A percentile compares a stretch with the other conserved stretches of the same genome.
These are phyloP conservation scores for Pocillopora meandrina DNA, from an alignment of 92 coral and sea anemone genomes.

Conservation along the genomic window DNA sequence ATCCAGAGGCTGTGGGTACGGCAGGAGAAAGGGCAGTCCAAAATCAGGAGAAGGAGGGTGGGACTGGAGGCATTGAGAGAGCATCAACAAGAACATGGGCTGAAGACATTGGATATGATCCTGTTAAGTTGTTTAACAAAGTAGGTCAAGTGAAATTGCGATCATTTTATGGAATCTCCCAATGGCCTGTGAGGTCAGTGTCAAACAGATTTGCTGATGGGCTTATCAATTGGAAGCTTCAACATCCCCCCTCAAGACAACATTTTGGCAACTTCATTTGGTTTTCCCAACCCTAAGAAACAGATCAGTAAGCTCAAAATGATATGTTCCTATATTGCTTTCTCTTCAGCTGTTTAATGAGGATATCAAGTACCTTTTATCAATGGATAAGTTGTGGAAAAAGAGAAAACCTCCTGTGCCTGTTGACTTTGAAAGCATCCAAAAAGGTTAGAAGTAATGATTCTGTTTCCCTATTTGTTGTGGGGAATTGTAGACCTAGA, in stretches of 20 bases:
- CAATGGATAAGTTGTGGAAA: constrained; percentile 98
- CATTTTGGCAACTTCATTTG: no score
- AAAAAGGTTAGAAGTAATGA: constrained; percentile 33
- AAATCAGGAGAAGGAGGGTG: constrained; percentile 58
- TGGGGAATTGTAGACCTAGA: no score
- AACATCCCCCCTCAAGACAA: no score
- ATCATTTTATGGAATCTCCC: no score
- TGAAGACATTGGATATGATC: constrained; percentile 77
- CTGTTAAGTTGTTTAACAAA: constrained; percentile 79
- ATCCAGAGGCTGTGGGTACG: constrained; percentile 92
- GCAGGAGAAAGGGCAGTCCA: constrained; percentile 88
- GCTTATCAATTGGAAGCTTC: no score
- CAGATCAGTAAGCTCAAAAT: neutral
- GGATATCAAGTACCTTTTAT: constrained; percentile 92
- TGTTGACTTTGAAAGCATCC: constrained; percentile 60
- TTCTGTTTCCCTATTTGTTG: no score
- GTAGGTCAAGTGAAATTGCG: constrained; percentile 19
- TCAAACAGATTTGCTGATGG: no score
- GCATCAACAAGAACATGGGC: constrained; percentile 96
- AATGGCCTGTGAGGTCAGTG: no score
- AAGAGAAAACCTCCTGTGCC: constrained; percentile 89
- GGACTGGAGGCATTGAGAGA: constrained; percentile 71
- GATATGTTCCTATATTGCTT: neutral
- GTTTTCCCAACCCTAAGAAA: no score
- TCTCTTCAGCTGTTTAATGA: constrained; percentile 77